Conservation (phyloP, 2,113 vertebrate genomes). For the Prietella phreatophila region DNA sequence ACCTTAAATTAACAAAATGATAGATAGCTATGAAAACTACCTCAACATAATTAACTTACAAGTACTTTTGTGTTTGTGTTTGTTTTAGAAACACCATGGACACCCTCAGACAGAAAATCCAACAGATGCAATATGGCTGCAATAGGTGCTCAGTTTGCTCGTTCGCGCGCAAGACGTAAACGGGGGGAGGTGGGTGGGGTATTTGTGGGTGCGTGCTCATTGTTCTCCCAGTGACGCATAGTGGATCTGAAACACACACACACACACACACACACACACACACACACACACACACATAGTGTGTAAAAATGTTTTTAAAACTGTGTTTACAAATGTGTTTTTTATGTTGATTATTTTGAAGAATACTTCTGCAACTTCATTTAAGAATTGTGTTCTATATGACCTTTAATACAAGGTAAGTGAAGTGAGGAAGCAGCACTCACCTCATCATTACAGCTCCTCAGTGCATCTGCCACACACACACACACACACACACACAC, state of each 20-base stretch:
- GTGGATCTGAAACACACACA: constrained; percentile 25
- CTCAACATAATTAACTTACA: too few species aligned
- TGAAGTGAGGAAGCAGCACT: neutral
- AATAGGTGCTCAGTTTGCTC: too few species aligned
- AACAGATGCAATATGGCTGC: too few species aligned
- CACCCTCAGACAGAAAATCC: too few species aligned
- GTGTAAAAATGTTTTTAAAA: neutral
- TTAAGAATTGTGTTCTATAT: neutral
- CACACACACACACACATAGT: constrained; percentile 14
- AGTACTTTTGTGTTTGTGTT: too few species aligned
- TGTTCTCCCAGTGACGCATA: constrained; percentile 42
- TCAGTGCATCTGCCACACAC: neutral
- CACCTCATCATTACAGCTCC: constrained; percentile 8
- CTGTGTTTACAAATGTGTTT: neutral
- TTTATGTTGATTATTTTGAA: neutral
- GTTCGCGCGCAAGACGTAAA: too few species aligned
- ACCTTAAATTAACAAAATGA: too few species aligned
- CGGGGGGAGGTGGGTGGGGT: too few species aligned
- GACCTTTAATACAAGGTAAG: neutral
- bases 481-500: constrained; percentile 17
- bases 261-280: neutral
- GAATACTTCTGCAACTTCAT: neutral
- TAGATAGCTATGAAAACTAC: too few species aligned
- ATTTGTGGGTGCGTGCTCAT: too few species aligned
- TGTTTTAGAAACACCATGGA: too few species aligned